These are phyloP conservation scores for Sinonovacula constricta DNA, from an alignment of 1,140 invertebrate genomes.

Conservation along the genomic window DNA sequence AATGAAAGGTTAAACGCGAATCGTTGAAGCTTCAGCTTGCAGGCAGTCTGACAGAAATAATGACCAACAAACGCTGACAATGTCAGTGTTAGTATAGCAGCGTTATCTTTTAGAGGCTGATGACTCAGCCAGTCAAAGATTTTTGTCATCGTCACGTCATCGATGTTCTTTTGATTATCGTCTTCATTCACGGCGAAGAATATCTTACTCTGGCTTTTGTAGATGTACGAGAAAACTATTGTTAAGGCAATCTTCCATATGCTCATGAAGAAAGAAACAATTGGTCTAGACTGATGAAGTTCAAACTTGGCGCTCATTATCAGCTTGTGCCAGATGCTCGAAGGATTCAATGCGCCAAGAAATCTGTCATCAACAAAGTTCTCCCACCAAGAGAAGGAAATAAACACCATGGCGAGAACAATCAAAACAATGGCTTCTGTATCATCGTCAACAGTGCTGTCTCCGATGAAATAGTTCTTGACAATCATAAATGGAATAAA, in stretches of 20 bases:
- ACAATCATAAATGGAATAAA: conserved; percentile 33
- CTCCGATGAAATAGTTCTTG: conserved; percentile 8
- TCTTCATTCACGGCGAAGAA: not conserved
- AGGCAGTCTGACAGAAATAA: conserved; percentile 19
- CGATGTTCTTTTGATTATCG: not conserved
- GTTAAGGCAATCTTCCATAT: conserved; percentile 32
- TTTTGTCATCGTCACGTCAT: not conserved
- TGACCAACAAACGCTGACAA: conserved; percentile 29
- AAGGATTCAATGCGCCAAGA: conserved; percentile 10
- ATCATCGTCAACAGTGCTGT: conserved; percentile 10
- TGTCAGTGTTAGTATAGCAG: conserved; percentile 18
- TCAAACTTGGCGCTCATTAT: conserved; percentile 42
- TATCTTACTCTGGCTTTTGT: not conserved
- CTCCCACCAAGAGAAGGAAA: conserved; percentile 43
- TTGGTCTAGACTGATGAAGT: conserved; percentile 35
- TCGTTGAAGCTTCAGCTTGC: conserved; percentile 34
- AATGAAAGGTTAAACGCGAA: conserved; percentile 29
- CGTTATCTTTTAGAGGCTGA: conserved; percentile 1
- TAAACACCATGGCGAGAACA: conserved; percentile 21
- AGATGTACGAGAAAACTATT: not conserved
- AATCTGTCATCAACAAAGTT: conserved; percentile 47
- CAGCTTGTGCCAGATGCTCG: not conserved
- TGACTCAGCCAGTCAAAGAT: conserved; percentile 3
- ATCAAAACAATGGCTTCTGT: not conserved
- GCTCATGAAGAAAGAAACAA: conserved; percentile 22